Percentiles rank a stretch among this genome's conserved stretches.
These are phyloP conservation scores for Vireo altiloquus DNA, from an alignment of 2,113 vertebrate genomes.

Conservation along the genomic window DNA sequence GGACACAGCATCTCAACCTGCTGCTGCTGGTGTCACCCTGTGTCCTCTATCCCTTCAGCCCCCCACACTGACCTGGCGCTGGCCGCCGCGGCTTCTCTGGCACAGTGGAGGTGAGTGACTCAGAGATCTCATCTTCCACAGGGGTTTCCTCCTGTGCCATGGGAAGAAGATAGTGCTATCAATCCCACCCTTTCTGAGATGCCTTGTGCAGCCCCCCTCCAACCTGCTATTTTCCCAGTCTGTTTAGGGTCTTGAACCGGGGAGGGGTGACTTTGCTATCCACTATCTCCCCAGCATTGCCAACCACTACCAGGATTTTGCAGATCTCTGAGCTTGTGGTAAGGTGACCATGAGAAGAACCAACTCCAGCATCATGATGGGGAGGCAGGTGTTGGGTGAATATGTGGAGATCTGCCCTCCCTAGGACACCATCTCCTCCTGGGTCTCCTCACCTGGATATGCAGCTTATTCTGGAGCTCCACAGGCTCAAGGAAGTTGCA, in stretches of 20 bases:
- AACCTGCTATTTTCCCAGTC: not conserved
- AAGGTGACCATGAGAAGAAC: not conserved
- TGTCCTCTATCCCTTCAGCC: not conserved
- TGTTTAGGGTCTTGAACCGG: not conserved
- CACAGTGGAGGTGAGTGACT: slow-evolving; percentile 63
- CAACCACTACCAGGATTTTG: rapidly evolving
- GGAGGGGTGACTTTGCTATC: not conserved
- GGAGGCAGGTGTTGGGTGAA: not conserved
- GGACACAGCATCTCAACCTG: rapidly evolving
- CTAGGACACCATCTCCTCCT: not conserved
- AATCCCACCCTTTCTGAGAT: not conserved
- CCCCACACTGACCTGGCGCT: slow-evolving; percentile 56
- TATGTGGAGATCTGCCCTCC: not conserved
- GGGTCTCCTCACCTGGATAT: slow-evolving; percentile 69
- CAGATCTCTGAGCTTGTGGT: not conserved
- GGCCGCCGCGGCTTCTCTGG: slow-evolving; percentile 68
- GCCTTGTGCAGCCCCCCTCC: not conserved
- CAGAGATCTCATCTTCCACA: slow-evolving; percentile 34
- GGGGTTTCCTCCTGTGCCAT: slow-evolving; percentile 52
- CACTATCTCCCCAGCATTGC: not conserved
- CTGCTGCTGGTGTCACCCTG: not conserved
- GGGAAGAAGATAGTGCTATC: not conserved
- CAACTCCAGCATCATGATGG: not conserved
- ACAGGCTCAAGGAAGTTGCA: slow-evolving; percentile 89
- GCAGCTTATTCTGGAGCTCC: slow-evolving; percentile 79